Percentiles rank a stretch among this genome's conserved stretches.
Evolutionary conservation across 2,113 vertebrate species (phyloP).

Genomic region (Lophius piscatorius): DNA sequence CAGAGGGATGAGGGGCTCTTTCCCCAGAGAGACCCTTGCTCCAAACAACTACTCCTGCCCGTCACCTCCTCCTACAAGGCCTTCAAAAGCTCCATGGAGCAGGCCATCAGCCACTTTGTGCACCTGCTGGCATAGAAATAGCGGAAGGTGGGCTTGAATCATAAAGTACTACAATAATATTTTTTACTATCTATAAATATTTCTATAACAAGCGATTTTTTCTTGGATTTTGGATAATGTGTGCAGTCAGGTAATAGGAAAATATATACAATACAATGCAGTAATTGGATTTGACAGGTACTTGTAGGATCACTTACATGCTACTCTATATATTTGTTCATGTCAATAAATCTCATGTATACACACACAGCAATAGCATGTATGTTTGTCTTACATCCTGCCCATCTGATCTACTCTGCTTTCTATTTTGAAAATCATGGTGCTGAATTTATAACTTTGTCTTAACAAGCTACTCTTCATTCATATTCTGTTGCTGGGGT

Average conservation of each 20-base stretch:
- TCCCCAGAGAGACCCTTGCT: constrained; percentile 81
- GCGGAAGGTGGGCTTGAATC: neutral
- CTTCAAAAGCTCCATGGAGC: constrained; percentile 90
- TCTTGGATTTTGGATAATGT: too few species aligned
- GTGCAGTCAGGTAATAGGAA: too few species aligned
- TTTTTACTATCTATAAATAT: too few species aligned
- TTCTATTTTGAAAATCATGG: neutral
- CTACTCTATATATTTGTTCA: too few species aligned
- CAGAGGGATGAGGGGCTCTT: constrained; percentile 57
- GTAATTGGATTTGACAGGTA: too few species aligned
- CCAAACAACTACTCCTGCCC: constrained; percentile 85
- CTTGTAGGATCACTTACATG: too few species aligned
- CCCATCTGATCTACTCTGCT: too few species aligned
- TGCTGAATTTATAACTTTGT: constrained; percentile 24
- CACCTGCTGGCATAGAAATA: constrained; percentile 53
- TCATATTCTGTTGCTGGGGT: neutral
- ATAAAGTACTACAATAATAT: neutral
- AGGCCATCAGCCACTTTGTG: constrained; percentile 78
- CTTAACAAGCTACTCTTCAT: neutral
- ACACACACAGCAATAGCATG: too few species aligned
- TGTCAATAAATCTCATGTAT: too few species aligned
- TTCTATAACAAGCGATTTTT: too few species aligned
- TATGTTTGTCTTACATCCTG: too few species aligned
- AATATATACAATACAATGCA: too few species aligned
- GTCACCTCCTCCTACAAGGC: constrained; percentile 81